phyloP scores from a whole-genome alignment of 2,797 vertebrate species.

The Acridotheres tristis region DNA sequence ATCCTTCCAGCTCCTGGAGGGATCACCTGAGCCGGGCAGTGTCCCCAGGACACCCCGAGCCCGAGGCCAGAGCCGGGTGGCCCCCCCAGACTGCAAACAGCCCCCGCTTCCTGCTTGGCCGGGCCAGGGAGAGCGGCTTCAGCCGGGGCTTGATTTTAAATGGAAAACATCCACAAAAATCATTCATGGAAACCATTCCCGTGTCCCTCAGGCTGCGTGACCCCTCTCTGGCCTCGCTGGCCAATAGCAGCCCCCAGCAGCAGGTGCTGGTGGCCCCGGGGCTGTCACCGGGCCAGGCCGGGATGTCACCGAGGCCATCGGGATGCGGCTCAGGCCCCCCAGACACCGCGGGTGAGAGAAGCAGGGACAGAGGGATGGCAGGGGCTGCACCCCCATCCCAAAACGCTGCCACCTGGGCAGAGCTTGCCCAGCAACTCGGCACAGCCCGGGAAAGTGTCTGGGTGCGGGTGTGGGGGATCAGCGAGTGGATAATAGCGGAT shows the following conservation, averaged over 20 bases:
- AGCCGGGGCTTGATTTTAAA: accelerated
- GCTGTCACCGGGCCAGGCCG: not conserved
- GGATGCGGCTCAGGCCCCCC: not conserved
- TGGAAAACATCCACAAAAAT: accelerated
- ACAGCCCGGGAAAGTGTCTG: not conserved
- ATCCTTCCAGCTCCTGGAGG: too few species aligned
- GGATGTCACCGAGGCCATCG: not conserved
- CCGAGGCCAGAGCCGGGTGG: accelerated
- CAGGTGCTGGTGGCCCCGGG: not conserved
- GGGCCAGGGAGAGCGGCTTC: accelerated
- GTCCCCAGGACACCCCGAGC: accelerated
- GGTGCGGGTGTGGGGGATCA: not conserved
- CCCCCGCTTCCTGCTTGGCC: accelerated
- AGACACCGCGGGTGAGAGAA: accelerated
- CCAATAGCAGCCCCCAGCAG: not conserved
- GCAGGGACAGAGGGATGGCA: too few species aligned
- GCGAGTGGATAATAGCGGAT: slow-evolving; percentile 40
- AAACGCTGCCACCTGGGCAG: not conserved
- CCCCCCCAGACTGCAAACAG: not conserved
- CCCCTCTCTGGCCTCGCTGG: not conserved
- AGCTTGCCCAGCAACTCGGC: not conserved
- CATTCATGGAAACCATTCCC: accelerated
- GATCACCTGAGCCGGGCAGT: accelerated
- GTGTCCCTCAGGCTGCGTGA: accelerated
- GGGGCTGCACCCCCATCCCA: not conserved